Conservation (phyloP, 2,797 vertebrate species). For the Odontamblyopus lacepedii region DNA sequence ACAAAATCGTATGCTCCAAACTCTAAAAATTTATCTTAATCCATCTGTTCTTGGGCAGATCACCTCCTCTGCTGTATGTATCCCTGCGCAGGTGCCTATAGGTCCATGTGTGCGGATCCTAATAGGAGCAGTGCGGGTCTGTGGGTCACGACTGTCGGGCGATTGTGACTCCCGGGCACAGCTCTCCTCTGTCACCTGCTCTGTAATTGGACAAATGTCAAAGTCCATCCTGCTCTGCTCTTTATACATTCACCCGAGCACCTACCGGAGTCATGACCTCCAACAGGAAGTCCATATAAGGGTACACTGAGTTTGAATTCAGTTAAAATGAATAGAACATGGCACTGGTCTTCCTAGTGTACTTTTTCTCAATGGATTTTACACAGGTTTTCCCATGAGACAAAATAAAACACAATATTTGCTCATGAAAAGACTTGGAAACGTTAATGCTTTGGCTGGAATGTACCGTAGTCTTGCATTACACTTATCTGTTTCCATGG, state of each 20-base stretch:
- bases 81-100: background rate
- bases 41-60: too few species aligned
- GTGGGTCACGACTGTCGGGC: constrained; percentile 19
- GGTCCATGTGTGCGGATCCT: background rate
- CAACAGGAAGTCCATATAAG: background rate
- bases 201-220: constrained; percentile 36
- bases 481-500: too few species aligned
- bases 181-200: constrained; percentile 9
- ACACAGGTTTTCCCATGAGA: too few species aligned
- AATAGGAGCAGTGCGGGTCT: background rate
- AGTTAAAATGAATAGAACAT: background rate
- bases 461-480: too few species aligned
- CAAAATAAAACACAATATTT: too few species aligned
- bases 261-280: background rate
- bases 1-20: too few species aligned
- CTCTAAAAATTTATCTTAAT: too few species aligned
- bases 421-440: too few species aligned
- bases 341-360: too few species aligned
- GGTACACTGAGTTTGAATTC: background rate
- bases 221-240: constrained; percentile 17
- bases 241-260: background rate
- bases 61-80: background rate
- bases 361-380: too few species aligned
- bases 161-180: constrained; percentile 2
- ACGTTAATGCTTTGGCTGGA: too few species aligned